Base-by-base conservation (phyloP, 2,113 vertebrate genomes). In the Ochotona princeps region DNA sequence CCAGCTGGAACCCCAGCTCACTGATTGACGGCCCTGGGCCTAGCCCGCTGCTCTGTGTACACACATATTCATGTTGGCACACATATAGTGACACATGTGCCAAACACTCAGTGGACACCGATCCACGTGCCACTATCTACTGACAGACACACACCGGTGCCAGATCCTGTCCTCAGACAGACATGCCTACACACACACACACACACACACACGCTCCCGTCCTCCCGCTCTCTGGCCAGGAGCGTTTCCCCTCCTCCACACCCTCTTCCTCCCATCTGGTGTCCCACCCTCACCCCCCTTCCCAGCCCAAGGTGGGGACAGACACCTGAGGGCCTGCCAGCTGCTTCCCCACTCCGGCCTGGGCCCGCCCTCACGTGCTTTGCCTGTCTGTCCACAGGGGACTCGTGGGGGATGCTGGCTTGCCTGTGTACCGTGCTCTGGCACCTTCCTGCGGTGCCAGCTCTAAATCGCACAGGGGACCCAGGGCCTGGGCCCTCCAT, bases 401-500 rank as follows among this genome's bases (percentile, higher is more conserved):
- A 98, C 97, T 96, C 98, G 98, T 98, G 98, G 98, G 98, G 98
- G 97, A 97, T 98, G 97, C 97, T 99, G 78, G 87, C 98, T 92
- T 96, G 99, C 97, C 97, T 99, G 85, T 97, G 99, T 95, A 98
- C 98, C 0, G 98, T 98, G 60, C 98, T 98, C 87, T 98, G 98
- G 98, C 98, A 98, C 85, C 97, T 98, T 44, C 98, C 97, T 12
- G 98, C 98, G 47, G 98, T 99, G 85, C 98, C 98, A 26, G 98
- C 97, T 94, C 98, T 96, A 85, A 98, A 98, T 89, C 97, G 98
- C 97, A 98, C 98, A 96, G 98, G 96, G 97, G 98, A 98, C 98
- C 96, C 97, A 91, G 98, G 98, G 83, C 98, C 99, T 83, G 98
- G 99, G 95, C 99, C 98, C 89, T 99, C 99, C 15, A 99, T 99